These are phyloP conservation scores for Chanos chanos DNA, from an alignment of 2,797 vertebrate genomes.

Conservation along the genomic window DNA sequence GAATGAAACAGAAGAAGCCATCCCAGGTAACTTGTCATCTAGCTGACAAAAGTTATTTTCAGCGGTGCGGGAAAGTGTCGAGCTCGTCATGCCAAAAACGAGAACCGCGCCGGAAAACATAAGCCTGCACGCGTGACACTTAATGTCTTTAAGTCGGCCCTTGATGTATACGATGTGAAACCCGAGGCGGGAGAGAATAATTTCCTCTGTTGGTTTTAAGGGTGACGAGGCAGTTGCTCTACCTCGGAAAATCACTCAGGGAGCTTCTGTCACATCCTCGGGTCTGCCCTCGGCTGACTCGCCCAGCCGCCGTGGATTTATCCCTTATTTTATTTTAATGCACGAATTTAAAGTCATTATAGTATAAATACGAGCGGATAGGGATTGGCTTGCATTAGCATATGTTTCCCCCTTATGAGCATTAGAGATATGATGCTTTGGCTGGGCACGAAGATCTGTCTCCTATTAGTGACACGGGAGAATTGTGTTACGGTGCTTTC, in stretches of 20 bases:
- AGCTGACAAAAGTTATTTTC: too few relatives aligned
- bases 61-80: too few relatives aligned
- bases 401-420: conserved; percentile 42
- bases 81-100: too few relatives aligned
- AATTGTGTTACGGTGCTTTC: conserved; percentile 43
- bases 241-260: conserved; percentile 21
- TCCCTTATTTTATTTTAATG: conserved; percentile 44
- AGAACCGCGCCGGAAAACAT: too few relatives aligned
- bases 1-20: too few relatives aligned
- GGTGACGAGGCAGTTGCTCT: too few relatives aligned
- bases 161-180: too few relatives aligned
- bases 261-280: not conserved
- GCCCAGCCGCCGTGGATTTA: conserved; percentile 40
- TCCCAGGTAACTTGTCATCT: too few relatives aligned
- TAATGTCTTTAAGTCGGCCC: too few relatives aligned
- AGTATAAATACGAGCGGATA: conserved; percentile 43
- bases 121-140: too few relatives aligned
- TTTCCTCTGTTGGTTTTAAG: too few relatives aligned
- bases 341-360: conserved; percentile 53
- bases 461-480: conserved; percentile 42
- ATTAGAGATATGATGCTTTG: conserved; percentile 45
- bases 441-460: conserved; percentile 43
- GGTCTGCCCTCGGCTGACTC: conserved; percentile 39
- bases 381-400: conserved; percentile 51
- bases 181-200: too few relatives aligned